Evolutionary conservation across 2,797 vertebrate species (phyloP), one percentile per base, ranked within the genome.

Genomic region (Passerculus sandwichensis): DNA sequence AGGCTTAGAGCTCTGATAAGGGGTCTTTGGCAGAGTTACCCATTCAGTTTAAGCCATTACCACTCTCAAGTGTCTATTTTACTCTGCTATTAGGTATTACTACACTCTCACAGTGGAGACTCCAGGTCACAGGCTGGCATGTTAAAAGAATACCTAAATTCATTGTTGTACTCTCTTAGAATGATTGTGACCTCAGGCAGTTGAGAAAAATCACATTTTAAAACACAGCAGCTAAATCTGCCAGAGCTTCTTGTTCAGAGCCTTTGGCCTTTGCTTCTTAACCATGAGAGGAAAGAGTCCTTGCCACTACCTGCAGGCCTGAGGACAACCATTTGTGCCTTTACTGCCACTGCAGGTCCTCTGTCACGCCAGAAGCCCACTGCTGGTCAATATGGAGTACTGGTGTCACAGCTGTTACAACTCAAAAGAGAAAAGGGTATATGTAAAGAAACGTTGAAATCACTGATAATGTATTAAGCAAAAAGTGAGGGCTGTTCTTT

Each of bases 231-330:
- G 61, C 54, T 73, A 56, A 57, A 74, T 89, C 21, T 76, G 69
- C 65, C 17, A 42, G 67, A 80, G 50, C 36, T 65, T 26, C 3
- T 56, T 84, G 44, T 67, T 95, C 74, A 88, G 59, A 78, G 38
- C 69, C 61, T 90, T 70, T 88, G 57, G 62, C 67, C 44, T 91
- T 69, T 89, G 32, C 50, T 59, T 93, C 42, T 80, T 53, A 91
- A 42, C 34, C 6, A 4, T 29, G 26, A 77, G 11, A 23, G 27
- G 45, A 53, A 53, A 47, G 51, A 77, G 61, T n/a, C 65, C 56
- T 93, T 67, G 40, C 40, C 22, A 32, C 32, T 7, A 30, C 30
- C 60, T 6, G 4, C 30, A 29, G 57, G 29, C 22, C 65, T 42
- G 51, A 75, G 54, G 53, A 42, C 72, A 76, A 30, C 65, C 18